Conservation (phyloP, 1,140 invertebrate genomes). For the Drosophila triauraria region DNA sequence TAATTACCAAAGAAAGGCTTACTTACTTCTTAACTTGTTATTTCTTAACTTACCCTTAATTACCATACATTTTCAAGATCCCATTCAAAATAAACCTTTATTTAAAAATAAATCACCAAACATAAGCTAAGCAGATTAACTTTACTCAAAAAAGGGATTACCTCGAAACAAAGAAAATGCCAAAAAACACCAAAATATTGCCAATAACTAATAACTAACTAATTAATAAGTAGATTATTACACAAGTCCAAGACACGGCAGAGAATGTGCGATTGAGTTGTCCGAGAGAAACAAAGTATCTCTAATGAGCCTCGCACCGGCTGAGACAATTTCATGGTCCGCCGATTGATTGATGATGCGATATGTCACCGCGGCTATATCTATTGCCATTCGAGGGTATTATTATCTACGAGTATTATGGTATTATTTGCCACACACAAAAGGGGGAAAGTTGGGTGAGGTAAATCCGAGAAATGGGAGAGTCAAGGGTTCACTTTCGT, state of each 20-base stretch:
- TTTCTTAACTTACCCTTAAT: too few species aligned
- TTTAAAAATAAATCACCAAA: neutral
- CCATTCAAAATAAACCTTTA: too few species aligned
- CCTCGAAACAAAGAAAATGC: neutral
- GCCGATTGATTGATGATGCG: constrained; percentile 39
- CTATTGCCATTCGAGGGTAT: constrained; percentile 19
- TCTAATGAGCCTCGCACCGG: constrained; percentile 24
- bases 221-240: constrained; percentile 2
- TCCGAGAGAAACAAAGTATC: constrained; percentile 23
- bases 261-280: constrained; percentile 21
- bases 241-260: neutral
- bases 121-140: neutral
- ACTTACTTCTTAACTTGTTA: too few species aligned
- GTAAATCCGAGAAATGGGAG: neutral
- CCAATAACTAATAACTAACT: neutral
- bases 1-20: too few species aligned
- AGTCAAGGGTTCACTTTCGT: neutral
- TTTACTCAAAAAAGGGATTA: neutral
- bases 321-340: constrained; percentile 42
- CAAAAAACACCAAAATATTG: neutral
- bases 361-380: constrained; percentile 37
- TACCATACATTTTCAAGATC: too few species aligned
- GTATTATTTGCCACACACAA: neutral
- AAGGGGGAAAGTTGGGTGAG: constrained; percentile 41
- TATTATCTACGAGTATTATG: constrained; percentile 2